A percentile compares a stretch with the other conserved stretches of the same genome.
phyloP scores from a whole-genome alignment of 2,888 invertebrate genomes.

The Rotaria socialis region DNA sequence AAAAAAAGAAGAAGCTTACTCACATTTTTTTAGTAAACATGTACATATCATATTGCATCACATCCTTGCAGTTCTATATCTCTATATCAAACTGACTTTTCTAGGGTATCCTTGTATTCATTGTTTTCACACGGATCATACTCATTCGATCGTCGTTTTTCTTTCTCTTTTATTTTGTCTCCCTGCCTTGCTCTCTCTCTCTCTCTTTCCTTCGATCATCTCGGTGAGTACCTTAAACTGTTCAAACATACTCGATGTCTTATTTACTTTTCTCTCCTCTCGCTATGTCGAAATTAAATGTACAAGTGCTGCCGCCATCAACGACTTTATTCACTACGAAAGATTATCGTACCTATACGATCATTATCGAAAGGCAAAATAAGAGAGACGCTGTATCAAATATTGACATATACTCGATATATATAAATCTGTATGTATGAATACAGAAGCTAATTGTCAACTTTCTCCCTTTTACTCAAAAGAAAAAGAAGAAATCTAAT shows the following conservation, averaged over 20 bases:
- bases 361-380: slow-evolving; percentile 14
- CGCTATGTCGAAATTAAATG: slow-evolving; percentile 8
- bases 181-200: no score
- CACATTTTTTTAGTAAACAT: not conserved
- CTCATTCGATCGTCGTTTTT: not conserved
- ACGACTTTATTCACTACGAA: not conserved
- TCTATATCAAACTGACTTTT: not conserved
- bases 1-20: not conserved
- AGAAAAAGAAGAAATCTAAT: not conserved
- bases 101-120: slow-evolving; percentile 3
- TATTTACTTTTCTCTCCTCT: not conserved
- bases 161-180: not conserved
- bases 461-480: not conserved
- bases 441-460: slow-evolving; percentile 14
- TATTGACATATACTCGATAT: slow-evolving; percentile 14
- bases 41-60: slow-evolving; percentile 8
- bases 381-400: slow-evolving; percentile 8
- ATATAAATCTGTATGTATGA: not conserved
- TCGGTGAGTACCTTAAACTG: not conserved
- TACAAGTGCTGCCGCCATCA: not conserved
- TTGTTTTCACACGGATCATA: slow-evolving; percentile 14
- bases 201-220: slow-evolving; percentile 9
- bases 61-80: slow-evolving; percentile 7
- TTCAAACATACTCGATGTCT: slow-evolving; percentile 14
- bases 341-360: slow-evolving; percentile 8